Conservation (phyloP, 2,888 invertebrate species). For the Aphodius granarius region DNA sequence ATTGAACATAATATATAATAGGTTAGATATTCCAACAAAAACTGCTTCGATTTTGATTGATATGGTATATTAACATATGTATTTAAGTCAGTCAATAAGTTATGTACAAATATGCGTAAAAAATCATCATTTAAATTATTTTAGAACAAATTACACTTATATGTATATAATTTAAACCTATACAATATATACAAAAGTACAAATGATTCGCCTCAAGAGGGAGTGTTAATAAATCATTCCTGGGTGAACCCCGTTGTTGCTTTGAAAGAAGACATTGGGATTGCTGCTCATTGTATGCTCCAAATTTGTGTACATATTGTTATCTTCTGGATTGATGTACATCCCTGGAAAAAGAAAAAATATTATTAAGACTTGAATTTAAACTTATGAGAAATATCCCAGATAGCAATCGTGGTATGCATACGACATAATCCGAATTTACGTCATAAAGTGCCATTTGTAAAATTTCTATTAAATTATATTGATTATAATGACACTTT, state of each 20-base stretch:
- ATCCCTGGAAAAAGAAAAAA: constrained; percentile 61
- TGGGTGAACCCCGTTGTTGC: constrained; percentile 78
- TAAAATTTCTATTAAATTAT: not conserved
- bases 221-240: constrained; percentile 80
- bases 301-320: constrained; percentile 81
- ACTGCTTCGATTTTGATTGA: too few species aligned
- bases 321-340: constrained; percentile 79
- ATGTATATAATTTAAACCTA: not conserved
- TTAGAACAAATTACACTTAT: not conserved
- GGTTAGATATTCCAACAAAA: too few species aligned
- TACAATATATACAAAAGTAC: not conserved
- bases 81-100: not conserved
- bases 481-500: not conserved
- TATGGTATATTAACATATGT: not conserved
- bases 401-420: too few species aligned
- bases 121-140: too few species aligned
- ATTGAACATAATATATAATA: too few species aligned
- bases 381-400: too few species aligned
- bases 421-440: too few species aligned
- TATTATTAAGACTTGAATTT: not conserved
- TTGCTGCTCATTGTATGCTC: constrained; percentile 86
- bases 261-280: constrained; percentile 89
- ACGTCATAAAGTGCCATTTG: not conserved
- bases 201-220: not conserved
- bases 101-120: not conserved